Evolutionary conservation across 2,888 invertebrate genomes (phyloP), one percentile per base, ranked within the genome.

Genomic region (Chirona hameri): DNA sequence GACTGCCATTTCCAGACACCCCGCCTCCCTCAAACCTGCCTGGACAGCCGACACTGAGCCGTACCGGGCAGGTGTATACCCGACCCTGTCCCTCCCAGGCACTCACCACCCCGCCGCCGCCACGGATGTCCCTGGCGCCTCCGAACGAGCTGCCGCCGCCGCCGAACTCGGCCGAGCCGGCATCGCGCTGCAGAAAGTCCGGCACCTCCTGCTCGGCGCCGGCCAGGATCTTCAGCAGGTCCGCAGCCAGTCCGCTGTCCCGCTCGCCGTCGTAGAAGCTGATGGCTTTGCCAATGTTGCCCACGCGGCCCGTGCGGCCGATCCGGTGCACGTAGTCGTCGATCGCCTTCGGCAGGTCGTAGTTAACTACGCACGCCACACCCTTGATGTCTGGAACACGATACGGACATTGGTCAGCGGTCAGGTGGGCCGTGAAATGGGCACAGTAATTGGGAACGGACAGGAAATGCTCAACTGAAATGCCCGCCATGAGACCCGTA

Each of bases 201-300:
- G 98, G 98, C 12, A 97, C 91, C 0, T 90, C 87, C 87, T 97
- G 96, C 0, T 91, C 91, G 0, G 97, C 94, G 18, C 89, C 93
- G 83, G 91, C 90, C 31, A 98, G 89, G 82, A 95, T 94, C 86
- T 91, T 92, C 0, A 93, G 91, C 69, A 98, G 89, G 84, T 92
- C 91, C 0, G 89, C 88, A 0, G 91, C 91, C 0, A 97, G 85
- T 0, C 89, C 88, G 0, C 87, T 84, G 87, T 97, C 95, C n/a
- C 85, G 84, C 29, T 86, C 86, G 0, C 87, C 84, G 87, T 96
- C 94, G 87, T 91, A 97, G 88, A 89, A 89, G 81, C 88, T 88
- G 5, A 88, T 88, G 2, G 90, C 88, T 82, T 86, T 86, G 9
- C 90, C 90, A 12, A 86, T 83, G 84, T 89, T 89, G 15, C 90